phyloP scores from a whole-genome alignment of 2,888 invertebrate species.

The Graphium colonna region DNA sequence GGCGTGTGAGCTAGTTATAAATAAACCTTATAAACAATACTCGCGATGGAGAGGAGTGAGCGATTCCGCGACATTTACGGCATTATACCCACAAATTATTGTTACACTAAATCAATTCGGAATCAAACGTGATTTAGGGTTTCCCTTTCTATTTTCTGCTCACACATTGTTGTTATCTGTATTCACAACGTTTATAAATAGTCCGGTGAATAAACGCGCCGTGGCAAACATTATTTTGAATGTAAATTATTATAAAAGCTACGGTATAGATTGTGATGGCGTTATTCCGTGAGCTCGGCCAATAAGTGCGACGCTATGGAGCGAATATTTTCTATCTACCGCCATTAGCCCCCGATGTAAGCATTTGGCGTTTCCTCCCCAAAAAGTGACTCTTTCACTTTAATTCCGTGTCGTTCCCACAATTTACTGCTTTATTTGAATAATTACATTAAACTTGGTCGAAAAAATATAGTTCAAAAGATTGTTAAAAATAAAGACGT shows the following conservation, averaged over 20 bases:
- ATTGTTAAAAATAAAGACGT: no score
- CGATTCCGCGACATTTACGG: constrained; percentile 65
- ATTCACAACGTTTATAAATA: constrained; percentile 38
- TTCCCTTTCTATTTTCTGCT: constrained; percentile 44
- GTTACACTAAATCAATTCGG: constrained; percentile 40
- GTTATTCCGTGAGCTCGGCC: constrained; percentile 18
- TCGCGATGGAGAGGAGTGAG: constrained; percentile 62
- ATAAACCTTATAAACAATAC: constrained; percentile 64
- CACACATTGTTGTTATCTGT: constrained; percentile 54
- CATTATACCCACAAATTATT: constrained; percentile 62
- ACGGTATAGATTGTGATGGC: constrained; percentile 16
- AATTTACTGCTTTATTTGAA: neutral
- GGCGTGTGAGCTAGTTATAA: constrained; percentile 41
- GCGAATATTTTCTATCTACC: constrained; percentile 21
- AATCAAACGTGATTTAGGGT: constrained; percentile 50
- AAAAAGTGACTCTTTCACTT: constrained; percentile 8
- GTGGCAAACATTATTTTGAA: constrained; percentile 28
- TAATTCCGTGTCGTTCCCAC: constrained; percentile 1
- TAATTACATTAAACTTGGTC: no score
- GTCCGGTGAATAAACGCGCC: constrained; percentile 16
- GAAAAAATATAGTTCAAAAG: no score
- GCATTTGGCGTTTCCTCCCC: constrained; percentile 18
- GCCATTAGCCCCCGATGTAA: constrained; percentile 10
- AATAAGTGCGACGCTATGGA: constrained; percentile 18
- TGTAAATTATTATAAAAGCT: constrained; percentile 22